Conservation (phyloP, 2,888 invertebrate species). For the Nomada fucata region DNA sequence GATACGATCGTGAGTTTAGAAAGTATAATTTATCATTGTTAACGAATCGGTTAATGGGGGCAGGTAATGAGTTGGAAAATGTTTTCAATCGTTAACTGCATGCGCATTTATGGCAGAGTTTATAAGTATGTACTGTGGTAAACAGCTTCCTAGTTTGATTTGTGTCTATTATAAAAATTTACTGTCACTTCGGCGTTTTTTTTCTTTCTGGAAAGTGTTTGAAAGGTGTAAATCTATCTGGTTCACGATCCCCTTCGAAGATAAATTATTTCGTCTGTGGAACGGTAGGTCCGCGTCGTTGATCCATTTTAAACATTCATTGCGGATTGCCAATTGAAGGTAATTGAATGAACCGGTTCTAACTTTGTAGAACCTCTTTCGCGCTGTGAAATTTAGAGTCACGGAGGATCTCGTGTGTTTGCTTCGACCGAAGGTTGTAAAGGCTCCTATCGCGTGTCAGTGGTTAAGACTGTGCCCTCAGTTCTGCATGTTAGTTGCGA, state of each 20-base stretch:
- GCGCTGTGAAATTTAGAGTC: too few relatives aligned
- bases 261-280: not conserved
- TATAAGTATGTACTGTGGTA: too few relatives aligned
- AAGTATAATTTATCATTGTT: too few relatives aligned
- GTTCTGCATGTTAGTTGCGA: slow-evolving; percentile 33
- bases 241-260: not conserved
- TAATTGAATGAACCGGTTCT: too few relatives aligned
- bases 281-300: not conserved
- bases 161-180: not conserved
- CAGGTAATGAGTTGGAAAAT: slow-evolving; percentile 1
- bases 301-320: not conserved
- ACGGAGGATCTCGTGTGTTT: not conserved
- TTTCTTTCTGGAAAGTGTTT: not conserved
- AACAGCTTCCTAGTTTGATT: not conserved
- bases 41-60: not conserved
- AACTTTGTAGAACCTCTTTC: too few relatives aligned
- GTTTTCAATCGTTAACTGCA: not conserved
- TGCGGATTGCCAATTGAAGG: not conserved
- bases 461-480: slow-evolving; percentile 28
- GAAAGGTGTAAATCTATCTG: not conserved
- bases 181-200: not conserved
- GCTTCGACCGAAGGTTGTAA: slow-evolving; percentile 20
- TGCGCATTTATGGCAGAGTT: not conserved
- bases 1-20: not conserved
- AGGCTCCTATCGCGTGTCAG: slow-evolving; percentile 26